Percentiles rank a stretch among this genome's conserved stretches.
Conservation (phyloP, 2,113 vertebrate genomes). For the Tragelaphus imberbis region DNA sequence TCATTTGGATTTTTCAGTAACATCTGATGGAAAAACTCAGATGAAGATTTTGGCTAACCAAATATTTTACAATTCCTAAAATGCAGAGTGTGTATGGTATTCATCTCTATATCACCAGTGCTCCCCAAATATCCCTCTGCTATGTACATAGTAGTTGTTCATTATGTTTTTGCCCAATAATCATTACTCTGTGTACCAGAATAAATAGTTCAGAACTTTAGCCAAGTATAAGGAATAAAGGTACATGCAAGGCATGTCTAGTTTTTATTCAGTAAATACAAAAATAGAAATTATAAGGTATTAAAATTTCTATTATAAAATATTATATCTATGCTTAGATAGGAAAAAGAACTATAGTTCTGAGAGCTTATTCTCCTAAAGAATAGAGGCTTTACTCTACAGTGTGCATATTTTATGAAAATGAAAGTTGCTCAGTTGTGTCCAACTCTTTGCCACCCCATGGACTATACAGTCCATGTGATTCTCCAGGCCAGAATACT, state of each 20-base stretch:
- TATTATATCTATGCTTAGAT: neutral
- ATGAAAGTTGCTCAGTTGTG: neutral
- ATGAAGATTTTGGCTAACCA: neutral
- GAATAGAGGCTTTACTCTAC: neutral
- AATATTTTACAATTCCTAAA: neutral
- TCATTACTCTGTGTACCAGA: neutral
- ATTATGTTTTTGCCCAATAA: neutral
- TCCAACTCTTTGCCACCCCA: neutral
- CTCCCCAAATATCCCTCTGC: neutral
- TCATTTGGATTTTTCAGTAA: neutral
- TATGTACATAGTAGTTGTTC: neutral
- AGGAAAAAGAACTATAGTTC: neutral
- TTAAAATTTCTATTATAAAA: neutral
- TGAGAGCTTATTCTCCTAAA: neutral
- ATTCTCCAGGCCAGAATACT: neutral
- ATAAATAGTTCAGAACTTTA: neutral
- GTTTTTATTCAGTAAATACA: neutral
- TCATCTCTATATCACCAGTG: neutral
- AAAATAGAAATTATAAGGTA: neutral
- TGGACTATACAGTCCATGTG: neutral
- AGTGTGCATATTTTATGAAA: neutral
- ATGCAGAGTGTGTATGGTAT: neutral
- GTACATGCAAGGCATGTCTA: neutral
- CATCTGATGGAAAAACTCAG: neutral
- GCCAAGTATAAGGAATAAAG: neutral